These are phyloP conservation scores for Agonopterix heracliana DNA, from an alignment of 2,888 invertebrate species.

Conservation along the genomic window DNA sequence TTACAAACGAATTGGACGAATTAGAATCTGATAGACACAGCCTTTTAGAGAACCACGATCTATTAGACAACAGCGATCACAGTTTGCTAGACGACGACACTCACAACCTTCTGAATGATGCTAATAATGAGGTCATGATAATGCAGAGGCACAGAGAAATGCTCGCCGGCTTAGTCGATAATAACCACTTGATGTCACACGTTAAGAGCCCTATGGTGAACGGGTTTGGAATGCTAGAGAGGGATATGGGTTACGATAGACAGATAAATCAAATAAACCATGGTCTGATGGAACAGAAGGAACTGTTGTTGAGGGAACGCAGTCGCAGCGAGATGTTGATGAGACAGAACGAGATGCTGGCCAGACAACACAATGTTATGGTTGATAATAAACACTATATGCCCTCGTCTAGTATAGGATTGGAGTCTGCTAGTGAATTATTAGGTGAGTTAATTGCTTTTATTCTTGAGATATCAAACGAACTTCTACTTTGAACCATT, in stretches of 20 bases:
- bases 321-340: constrained; percentile 55
- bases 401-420: constrained; percentile 59
- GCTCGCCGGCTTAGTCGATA: constrained; percentile 58
- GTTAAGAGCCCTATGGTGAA: constrained; percentile 54
- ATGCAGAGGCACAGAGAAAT: constrained; percentile 64
- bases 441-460: constrained; percentile 46
- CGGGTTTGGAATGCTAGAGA: constrained; percentile 59
- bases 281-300: constrained; percentile 55
- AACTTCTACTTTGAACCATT: too few species aligned
- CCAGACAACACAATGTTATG: constrained; percentile 53
- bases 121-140: constrained; percentile 52
- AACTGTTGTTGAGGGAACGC: constrained; percentile 49
- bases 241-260: constrained; percentile 57
- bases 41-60: constrained; percentile 63
- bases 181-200: constrained; percentile 49
- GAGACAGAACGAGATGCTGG: constrained; percentile 61
- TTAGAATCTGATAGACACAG: constrained; percentile 70
- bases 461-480: too few species aligned
- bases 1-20: constrained; percentile 63
- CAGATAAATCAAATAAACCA: constrained; percentile 61
- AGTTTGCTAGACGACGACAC: constrained; percentile 58
- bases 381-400: constrained; percentile 61
- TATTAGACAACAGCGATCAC: constrained; percentile 66
- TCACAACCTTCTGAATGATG: constrained; percentile 56
- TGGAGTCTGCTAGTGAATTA: constrained; percentile 68